A percentile compares a stretch with the other conserved stretches of the same genome.
These are phyloP conservation scores for Salpingus planirostris DNA, from an alignment of 2,888 invertebrate species.

Conservation along the genomic window DNA sequence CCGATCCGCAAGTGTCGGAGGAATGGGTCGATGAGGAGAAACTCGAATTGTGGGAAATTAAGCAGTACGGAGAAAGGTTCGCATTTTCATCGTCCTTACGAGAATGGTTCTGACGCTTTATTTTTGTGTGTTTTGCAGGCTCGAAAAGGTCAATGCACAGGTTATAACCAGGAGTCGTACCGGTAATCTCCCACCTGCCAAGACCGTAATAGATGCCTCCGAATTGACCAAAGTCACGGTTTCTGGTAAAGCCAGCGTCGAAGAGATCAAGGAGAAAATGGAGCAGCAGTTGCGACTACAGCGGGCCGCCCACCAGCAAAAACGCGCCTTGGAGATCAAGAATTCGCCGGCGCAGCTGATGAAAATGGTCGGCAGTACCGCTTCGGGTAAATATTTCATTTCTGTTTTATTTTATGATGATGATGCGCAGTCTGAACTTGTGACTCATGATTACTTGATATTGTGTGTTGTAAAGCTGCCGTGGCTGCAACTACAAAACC, in stretches of 20 bases:
- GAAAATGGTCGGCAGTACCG: slow-evolving; percentile 46
- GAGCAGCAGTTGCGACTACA: slow-evolving; percentile 85
- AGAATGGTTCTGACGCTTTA: slow-evolving; percentile 33
- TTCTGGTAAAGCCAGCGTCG: slow-evolving; percentile 53
- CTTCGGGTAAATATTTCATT: slow-evolving; percentile 45
- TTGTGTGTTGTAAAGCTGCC: too few relatives aligned
- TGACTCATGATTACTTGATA: too few relatives aligned
- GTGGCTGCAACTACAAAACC: slow-evolving; percentile 34
- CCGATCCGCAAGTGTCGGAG: slow-evolving; percentile 89
- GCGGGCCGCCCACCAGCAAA: slow-evolving; percentile 82
- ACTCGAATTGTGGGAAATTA: slow-evolving; percentile 93
- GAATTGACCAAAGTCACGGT: slow-evolving; percentile 40
- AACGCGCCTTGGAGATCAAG: slow-evolving; percentile 59
- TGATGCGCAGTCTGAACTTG: background rate
- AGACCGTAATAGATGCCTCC: slow-evolving; percentile 32
- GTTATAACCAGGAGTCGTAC: slow-evolving; percentile 76
- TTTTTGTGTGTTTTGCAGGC: slow-evolving; percentile 40
- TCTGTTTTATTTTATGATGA: slow-evolving; percentile 5
- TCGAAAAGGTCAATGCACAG: slow-evolving; percentile 63
- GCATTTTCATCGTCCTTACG: background rate
- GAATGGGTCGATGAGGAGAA: slow-evolving; percentile 96
- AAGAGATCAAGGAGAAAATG: slow-evolving; percentile 82
- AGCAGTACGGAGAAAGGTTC: slow-evolving; percentile 79
- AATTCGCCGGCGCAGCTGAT: slow-evolving; percentile 42
- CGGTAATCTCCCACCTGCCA: slow-evolving; percentile 54